Base-by-base conservation (phyloP, 2,888 invertebrate species). In the Heliconius sara region DNA sequence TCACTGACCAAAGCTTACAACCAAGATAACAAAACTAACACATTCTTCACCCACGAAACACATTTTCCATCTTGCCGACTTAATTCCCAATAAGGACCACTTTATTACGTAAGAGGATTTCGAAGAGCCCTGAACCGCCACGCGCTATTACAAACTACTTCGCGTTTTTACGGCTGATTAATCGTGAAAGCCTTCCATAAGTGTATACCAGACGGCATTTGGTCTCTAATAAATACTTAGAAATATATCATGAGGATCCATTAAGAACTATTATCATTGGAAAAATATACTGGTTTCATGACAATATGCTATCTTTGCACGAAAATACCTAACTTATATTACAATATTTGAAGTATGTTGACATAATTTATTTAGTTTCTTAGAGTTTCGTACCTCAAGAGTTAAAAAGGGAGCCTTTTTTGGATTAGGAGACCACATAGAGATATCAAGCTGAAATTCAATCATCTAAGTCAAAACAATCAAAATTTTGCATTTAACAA, bases 91-190 rank as follows among this genome's bases (percentile, higher is more conserved):
- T 67, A 67, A 52, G 52, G 19, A 19, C 19, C 52, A 77, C 76
- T 81, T 78, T 80, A 71, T 80, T 78, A 73, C 68, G 81, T 82
- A 79, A 82, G 76, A 79, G 79, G 80, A 77, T 81, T 82, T 80
- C 43, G 76, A 76, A 68, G 78, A 60, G 76, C 68, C 74, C 77
- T 60, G 79, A 73, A 76, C 79, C 65, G 74, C 80, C 77, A 57
- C 52, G 71, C 67, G 77, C 77, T 78, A 79, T 81, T 81, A 79
- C 78, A 76, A 67, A 81, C 72, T 78, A 76, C 77, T 81, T 76
- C 78, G 75, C 79, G 76, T 83, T 83, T 82, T 83, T 80, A 83
- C 83, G 83, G 83, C 77, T 82, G 82, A 80, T 80, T 83, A 83
- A 81, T 79, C 80, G 73, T 74, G 77, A 83, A 83, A 78, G 83